Conservation (phyloP, 2,888 invertebrate genomes). For the Mesorhabditis spiculigera region DNA sequence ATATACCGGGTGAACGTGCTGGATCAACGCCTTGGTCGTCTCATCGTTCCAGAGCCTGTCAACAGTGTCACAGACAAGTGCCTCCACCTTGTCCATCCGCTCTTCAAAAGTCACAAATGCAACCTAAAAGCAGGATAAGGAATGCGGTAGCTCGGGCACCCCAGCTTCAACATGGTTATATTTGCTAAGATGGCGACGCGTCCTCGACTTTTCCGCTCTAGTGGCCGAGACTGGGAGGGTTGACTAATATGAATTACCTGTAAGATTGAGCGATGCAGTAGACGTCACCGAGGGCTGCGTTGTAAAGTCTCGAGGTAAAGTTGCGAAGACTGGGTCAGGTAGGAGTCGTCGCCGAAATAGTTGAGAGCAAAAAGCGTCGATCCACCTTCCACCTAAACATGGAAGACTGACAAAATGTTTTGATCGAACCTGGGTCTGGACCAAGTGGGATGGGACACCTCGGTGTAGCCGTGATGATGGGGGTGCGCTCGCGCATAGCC, state of each 20-base stretch:
- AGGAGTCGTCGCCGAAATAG: constrained; percentile 74
- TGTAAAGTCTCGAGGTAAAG: constrained; percentile 91
- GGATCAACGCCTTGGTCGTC: constrained; percentile 72
- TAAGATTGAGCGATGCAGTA: constrained; percentile 96
- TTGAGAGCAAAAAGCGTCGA: constrained; percentile 82
- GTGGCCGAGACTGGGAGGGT: neutral
- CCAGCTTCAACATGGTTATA: constrained; percentile 94
- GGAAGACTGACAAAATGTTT: neutral
- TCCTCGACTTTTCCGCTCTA: constrained; percentile 86
- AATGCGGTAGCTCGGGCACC: constrained; percentile 16
- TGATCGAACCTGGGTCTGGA: constrained; percentile 78
- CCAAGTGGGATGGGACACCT: constrained; percentile 94
- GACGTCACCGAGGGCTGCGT: constrained; percentile 90
- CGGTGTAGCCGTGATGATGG: constrained; percentile 76
- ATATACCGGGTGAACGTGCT: constrained; percentile 81
- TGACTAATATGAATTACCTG: constrained; percentile 62
- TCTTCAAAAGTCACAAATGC: constrained; percentile 90
- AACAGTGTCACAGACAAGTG: constrained; percentile 89
- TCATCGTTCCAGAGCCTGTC: constrained; percentile 85
- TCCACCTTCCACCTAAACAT: constrained; percentile 82
- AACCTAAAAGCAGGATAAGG: constrained; percentile 63
- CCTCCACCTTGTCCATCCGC: constrained; percentile 81
- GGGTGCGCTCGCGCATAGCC: constrained; percentile 73
- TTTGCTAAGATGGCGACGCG: constrained; percentile 93
- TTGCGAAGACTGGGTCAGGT: constrained; percentile 90